Conservation (phyloP, 2,113 vertebrate genomes). For the Mus musculus region DNA sequence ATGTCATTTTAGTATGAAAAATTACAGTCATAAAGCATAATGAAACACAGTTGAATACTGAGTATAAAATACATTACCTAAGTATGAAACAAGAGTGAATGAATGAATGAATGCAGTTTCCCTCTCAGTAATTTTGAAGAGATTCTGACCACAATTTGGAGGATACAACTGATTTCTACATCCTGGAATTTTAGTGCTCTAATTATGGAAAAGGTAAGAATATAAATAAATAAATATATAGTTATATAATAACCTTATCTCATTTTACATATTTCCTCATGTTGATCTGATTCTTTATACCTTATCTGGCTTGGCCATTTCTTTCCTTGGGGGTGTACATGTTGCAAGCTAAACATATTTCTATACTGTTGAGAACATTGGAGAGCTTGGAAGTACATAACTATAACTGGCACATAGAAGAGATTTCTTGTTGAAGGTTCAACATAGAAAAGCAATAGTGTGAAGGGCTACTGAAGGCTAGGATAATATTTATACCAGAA, state of each 20-base stretch:
- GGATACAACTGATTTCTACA: not conserved
- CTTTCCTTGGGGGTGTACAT: not conserved
- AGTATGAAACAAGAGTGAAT: slow-evolving; percentile 69
- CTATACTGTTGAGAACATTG: not conserved
- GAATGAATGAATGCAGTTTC: slow-evolving; percentile 63
- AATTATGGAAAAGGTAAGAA: slow-evolving; percentile 9
- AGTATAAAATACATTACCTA: slow-evolving; percentile 66
- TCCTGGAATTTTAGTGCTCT: slow-evolving; percentile 27
- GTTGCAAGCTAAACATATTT: not conserved
- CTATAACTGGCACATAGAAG: not conserved
- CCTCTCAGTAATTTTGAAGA: slow-evolving; percentile 47
- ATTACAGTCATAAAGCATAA: slow-evolving; percentile 76
- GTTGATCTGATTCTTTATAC: not conserved
- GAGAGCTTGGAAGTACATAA: not conserved
- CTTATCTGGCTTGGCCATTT: not conserved
- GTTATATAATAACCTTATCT: not conserved
- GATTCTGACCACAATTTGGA: slow-evolving; percentile 40
- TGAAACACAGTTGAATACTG: slow-evolving; percentile 71
- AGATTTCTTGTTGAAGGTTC: not conserved
- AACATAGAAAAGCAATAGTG: not conserved
- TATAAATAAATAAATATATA: not conserved
- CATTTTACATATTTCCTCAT: not conserved
- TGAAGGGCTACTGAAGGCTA: not conserved
- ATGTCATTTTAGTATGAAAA: slow-evolving; percentile 76
- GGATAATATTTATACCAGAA: not conserved